phyloP scores from a whole-genome alignment of 2,797 vertebrate species.

The Trichosurus vulpecula region DNA sequence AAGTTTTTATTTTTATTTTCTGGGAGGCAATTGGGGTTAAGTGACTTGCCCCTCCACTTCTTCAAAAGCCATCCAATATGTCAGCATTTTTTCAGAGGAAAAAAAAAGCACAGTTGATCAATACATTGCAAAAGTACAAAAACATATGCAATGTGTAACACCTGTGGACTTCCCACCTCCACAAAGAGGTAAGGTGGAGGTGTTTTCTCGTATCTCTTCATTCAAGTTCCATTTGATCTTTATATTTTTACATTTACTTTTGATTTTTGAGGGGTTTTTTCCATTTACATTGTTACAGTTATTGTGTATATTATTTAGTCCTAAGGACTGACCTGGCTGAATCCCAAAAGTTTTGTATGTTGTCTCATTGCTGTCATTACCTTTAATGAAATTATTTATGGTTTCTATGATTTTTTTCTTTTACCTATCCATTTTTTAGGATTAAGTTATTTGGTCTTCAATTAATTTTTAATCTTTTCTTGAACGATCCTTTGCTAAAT shows the following conservation, averaged over 20 bases:
- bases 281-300: no score
- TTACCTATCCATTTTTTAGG: no score
- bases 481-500: not conserved
- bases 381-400: no score
- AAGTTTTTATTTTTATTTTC: not conserved
- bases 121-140: not conserved
- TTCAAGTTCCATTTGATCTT: not conserved
- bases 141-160: not conserved
- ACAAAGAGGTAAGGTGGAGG: not conserved
- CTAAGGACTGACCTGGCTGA: no score
- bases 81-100: not conserved
- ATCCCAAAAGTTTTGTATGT: no score
- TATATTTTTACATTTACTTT: not conserved
- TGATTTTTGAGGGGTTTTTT: not conserved
- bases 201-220: not conserved
- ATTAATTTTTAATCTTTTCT: no score
- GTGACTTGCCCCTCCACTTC: not conserved
- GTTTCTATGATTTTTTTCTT: no score
- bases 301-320: no score
- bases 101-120: not conserved
- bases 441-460: no score
- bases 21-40: no score
- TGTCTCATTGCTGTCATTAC: no score
- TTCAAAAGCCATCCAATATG: not conserved
- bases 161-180: no score